Base-by-base conservation (phyloP, 2,113 vertebrate species). In the Datnioides undecimradiatus region DNA sequence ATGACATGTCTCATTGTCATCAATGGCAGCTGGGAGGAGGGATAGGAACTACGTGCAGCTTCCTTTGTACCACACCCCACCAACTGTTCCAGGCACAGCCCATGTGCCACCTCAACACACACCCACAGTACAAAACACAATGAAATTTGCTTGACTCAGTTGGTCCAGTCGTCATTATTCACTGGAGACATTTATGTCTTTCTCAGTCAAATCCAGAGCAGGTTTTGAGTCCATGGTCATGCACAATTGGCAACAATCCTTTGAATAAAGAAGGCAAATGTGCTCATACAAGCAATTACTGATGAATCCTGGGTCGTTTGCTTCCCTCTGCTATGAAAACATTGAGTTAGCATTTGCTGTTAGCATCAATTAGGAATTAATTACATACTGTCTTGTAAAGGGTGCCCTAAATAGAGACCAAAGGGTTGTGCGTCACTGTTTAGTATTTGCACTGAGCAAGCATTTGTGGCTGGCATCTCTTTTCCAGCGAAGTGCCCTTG, bases 401-500 rank as follows among this genome's bases (percentile, higher is more conserved):
- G 71, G 46, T 51, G 43, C 62, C 82, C 52, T 77, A 86, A 85
- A 82, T 51, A 63, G 27, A 82, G 86, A 86, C 74, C 51, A 71
- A 74, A 60, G 46, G 46, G 31, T 31, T 8, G 5, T 85, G 76
- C 58, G 48, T 87, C 78, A 84, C 67, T 79, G 85, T 88, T 84
- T 83, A 67, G 52, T 85, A 64, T 88, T 93, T 92, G 84, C 75
- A 77, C 80, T 67, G 84, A 86, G 86, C 87, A 87, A 85, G 84
- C 85, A 74, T 85, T 87, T 85, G 79, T 68, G 45, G 84, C 79
- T 85, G 85, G 79, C 85, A 88, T 84, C 73, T 83, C 85, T 67
- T 79, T 90, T 82, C 76, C 71, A 88, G 79, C 36, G 82, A 87
- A 82, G 87, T 90, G 86, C 88, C 90, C 90, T 89, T 93, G 88